phyloP scores from a whole-genome alignment of 1,140 invertebrate genomes.

The Drosophila quadrilineata region DNA sequence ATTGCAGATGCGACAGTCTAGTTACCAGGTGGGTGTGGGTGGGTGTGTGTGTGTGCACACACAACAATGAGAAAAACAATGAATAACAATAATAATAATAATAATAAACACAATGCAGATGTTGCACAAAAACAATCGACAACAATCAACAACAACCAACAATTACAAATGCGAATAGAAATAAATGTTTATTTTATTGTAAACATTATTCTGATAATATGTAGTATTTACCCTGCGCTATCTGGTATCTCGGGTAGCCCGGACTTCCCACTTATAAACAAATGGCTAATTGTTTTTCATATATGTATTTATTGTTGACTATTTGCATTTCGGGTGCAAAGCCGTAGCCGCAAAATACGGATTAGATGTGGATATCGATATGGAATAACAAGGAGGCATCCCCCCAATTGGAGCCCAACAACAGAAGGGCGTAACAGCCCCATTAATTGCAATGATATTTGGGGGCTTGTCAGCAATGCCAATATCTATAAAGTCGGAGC shows the following conservation, averaged over 20 bases:
- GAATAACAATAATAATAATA: no score
- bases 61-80: no score
- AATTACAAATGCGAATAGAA: conserved; percentile 43
- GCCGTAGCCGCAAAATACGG: conserved; percentile 28
- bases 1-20: conserved; percentile 3
- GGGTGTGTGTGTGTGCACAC: conserved; percentile 8
- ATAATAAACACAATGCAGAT: conserved; percentile 43
- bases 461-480: background rate
- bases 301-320: background rate
- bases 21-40: conserved; percentile 2
- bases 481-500: conserved; percentile 1
- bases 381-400: conserved; percentile 10
- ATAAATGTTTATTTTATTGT: conserved; percentile 40
- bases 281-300: conserved; percentile 52
- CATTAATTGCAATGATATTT: background rate
- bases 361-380: conserved; percentile 19
- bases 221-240: conserved; percentile 64
- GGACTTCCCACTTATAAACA: conserved; percentile 45
- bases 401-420: background rate
- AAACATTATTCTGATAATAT: conserved; percentile 64
- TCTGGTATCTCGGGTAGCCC: conserved; percentile 39
- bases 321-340: conserved; percentile 35
- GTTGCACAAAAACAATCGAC: conserved; percentile 7
- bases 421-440: conserved; percentile 8
- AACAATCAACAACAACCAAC: conserved; percentile 26